A percentile compares a stretch with the other conserved stretches of the same genome.
Evolutionary conservation across 2,888 invertebrate species (phyloP).

Genomic region (Pachliopta kotzebuea): DNA sequence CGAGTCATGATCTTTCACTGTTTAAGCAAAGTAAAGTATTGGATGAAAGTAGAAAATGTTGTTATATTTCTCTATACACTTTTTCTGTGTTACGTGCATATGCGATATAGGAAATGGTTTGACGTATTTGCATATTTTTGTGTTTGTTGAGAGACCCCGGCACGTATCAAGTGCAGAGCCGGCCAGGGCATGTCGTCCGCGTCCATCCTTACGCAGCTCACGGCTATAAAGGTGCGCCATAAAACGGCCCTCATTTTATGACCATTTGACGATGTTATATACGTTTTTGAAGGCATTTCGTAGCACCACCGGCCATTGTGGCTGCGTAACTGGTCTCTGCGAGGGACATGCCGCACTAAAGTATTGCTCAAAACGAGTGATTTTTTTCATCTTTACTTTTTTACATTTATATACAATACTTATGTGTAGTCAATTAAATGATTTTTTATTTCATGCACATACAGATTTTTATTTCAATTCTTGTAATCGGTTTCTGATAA

Average conservation of each 20-base stretch:
- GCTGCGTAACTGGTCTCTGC: constrained; percentile 59
- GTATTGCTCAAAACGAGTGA: constrained; percentile 46
- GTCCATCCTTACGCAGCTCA: constrained; percentile 66
- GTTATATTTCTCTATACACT: too few species aligned
- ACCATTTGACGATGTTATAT: constrained; percentile 78
- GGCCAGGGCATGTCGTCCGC: constrained; percentile 52
- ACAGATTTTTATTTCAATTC: constrained; percentile 38
- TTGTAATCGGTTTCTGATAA: constrained; percentile 62
- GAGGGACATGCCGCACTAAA: constrained; percentile 53
- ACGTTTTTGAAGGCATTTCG: constrained; percentile 74
- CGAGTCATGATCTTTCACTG: too few species aligned
- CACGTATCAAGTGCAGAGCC: constrained; percentile 35
- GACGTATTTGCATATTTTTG: constrained; percentile 6
- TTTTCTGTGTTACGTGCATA: too few species aligned
- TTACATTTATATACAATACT: constrained; percentile 31
- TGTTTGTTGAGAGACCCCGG: constrained; percentile 10
- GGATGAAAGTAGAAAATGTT: too few species aligned
- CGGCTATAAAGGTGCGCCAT: constrained; percentile 75
- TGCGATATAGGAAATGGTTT: neutral
- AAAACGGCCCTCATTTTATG: constrained; percentile 76
- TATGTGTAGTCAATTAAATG: constrained; percentile 25
- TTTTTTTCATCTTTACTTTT: constrained; percentile 37
- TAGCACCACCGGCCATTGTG: constrained; percentile 64
- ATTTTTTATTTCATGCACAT: neutral
- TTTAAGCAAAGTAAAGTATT: too few species aligned